A percentile compares a stretch with the other conserved stretches of the same genome.
Evolutionary conservation across 2,113 vertebrate genomes (phyloP).

Genomic region (Euleptes europaea): DNA sequence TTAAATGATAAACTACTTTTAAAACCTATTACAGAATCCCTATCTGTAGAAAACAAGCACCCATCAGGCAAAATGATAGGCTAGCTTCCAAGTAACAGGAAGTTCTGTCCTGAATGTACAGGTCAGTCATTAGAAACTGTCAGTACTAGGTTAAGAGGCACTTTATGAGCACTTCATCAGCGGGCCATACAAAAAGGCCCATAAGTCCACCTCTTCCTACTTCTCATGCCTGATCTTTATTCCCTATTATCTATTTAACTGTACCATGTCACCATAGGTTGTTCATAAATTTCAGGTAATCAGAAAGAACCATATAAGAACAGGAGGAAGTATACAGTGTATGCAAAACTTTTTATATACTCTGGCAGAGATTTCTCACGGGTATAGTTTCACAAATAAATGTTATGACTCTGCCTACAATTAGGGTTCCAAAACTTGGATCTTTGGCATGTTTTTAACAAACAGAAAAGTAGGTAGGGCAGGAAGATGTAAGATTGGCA

Average conservation of each 20-base stretch:
- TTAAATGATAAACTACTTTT: no score
- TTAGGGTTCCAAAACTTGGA: background rate
- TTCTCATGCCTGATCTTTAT: background rate
- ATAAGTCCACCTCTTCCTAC: background rate
- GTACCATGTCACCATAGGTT: background rate
- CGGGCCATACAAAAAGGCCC: no score
- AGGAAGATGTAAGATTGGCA: background rate
- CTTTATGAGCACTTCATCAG: background rate
- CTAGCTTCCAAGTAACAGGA: background rate
- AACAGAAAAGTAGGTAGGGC: background rate
- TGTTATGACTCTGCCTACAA: background rate
- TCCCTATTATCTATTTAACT: background rate
- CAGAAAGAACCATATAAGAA: background rate
- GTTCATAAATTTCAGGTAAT: conserved; percentile 11
- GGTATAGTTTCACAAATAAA: background rate
- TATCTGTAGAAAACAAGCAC: background rate
- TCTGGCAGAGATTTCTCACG: background rate
- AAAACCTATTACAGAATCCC: background rate
- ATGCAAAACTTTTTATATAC: conserved; percentile 13
- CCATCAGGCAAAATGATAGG: background rate
- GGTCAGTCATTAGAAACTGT: background rate
- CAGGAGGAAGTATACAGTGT: background rate
- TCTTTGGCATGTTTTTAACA: background rate
- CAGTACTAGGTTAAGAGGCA: background rate
- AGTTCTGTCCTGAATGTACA: no score